Conservation (phyloP, 2,113 vertebrate species). For the Hipposideros armiger region DNA sequence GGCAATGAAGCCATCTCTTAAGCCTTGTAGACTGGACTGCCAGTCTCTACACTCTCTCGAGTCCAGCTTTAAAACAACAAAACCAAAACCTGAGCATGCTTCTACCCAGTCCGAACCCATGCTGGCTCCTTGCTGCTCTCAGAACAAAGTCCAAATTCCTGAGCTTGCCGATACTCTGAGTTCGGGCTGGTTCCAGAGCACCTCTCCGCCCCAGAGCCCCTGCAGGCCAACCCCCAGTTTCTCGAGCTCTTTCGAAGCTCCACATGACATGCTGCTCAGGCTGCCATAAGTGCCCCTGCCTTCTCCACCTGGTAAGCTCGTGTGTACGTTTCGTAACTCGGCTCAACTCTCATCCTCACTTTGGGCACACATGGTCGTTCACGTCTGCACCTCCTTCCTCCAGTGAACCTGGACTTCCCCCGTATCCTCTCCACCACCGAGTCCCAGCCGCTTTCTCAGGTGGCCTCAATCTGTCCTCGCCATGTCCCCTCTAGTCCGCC, state of each 20-base stretch:
- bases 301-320: neutral
- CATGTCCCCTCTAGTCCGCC: neutral
- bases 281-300: too few species aligned
- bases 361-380: neutral
- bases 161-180: too few species aligned
- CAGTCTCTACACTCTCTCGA: neutral
- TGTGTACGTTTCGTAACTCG: neutral
- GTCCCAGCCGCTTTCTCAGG: neutral
- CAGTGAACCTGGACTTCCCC: neutral
- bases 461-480: neutral
- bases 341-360: neutral
- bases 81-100: too few species aligned
- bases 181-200: too few species aligned
- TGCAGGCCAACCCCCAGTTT: too few species aligned
- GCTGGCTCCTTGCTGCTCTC: neutral
- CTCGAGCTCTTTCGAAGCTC: too few species aligned
- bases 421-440: neutral
- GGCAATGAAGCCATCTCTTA: neutral
- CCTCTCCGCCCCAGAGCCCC: too few species aligned
- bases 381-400: neutral
- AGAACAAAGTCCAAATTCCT: constrained; percentile 10
- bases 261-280: too few species aligned
- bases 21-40: neutral
- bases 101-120: too few species aligned
- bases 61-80: neutral